These are phyloP conservation scores for Hycleus cichorii DNA, from an alignment of 1,140 invertebrate genomes.

Conservation along the genomic window DNA sequence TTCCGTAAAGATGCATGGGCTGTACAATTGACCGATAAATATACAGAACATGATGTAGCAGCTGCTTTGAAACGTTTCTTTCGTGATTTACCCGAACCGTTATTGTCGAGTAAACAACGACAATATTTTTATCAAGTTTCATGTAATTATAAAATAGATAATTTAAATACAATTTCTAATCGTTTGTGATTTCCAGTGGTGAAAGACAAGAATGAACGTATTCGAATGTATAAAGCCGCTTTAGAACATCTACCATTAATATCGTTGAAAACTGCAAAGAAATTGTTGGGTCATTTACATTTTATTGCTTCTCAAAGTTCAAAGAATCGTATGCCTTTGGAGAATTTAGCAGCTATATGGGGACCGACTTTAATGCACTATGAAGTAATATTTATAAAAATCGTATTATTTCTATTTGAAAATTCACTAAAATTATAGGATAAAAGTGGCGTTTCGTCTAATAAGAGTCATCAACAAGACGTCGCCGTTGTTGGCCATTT, in stretches of 20 bases:
- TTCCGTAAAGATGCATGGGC: constrained; percentile 76
- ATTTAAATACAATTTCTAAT: background rate
- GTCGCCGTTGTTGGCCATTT: constrained; percentile 29
- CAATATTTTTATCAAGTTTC: constrained; percentile 39
- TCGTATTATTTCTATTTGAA: background rate
- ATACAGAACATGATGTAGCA: constrained; percentile 79
- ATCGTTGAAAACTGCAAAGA: constrained; percentile 63
- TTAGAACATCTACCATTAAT: constrained; percentile 59
- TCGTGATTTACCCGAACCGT: constrained; percentile 65
- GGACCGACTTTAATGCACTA: constrained; percentile 73
- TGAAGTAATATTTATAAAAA: constrained; percentile 40
- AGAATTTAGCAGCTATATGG: constrained; percentile 79
- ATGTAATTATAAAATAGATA: constrained; percentile 26
- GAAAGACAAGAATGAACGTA: constrained; percentile 39
- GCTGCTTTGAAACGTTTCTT: constrained; percentile 79
- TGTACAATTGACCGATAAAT: constrained; percentile 68
- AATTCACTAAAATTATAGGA: constrained; percentile 16
- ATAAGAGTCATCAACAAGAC: constrained; percentile 23
- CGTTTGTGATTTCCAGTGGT: background rate
- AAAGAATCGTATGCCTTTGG: constrained; percentile 69
- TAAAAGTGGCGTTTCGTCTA: constrained; percentile 14
- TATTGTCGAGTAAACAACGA: constrained; percentile 45
- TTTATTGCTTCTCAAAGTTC: constrained; percentile 66
- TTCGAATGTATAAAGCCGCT: constrained; percentile 53
- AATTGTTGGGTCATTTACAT: constrained; percentile 70